Base-by-base conservation (phyloP, 2,888 invertebrate genomes). In the Trichogramma evanescens region DNA sequence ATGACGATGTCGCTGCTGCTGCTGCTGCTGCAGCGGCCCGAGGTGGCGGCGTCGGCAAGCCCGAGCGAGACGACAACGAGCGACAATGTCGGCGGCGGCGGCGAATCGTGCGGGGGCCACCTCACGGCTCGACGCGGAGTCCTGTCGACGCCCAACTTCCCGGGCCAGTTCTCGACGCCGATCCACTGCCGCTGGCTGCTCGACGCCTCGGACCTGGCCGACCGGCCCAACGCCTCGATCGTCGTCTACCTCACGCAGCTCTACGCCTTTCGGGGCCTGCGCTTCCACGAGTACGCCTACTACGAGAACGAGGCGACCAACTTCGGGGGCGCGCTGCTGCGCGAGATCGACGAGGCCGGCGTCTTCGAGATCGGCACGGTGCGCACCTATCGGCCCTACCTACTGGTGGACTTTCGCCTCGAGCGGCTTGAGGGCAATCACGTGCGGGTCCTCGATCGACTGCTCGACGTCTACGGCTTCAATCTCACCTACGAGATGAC, bases 401-500 rank as follows among this genome's bases (percentile, higher is more conserved):
- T 94, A 65, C 90, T 92, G 60, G 84, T 95, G 64, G 89, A 89
- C 66, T 85, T 95, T 69, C 80, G 83, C 50, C 82, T 93, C 69
- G 82, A 86, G 67, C 81, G 86, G 39, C 79, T 89, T 62, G 90
- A 91, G 73, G 90, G 91, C 6, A 89, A 90, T 42, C 93, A 95
- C 79, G 81, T 94, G 59, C 82, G 95, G 5, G 93, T 92, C 0
- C 80, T 92, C 65, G 86, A 89, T 72, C 86, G 88, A 58, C 82
- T 94, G 42, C 81, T 94, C 63, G 88, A 93, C 64, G 91, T 93
- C 48, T 93, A 89, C 74, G 95, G 95, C 9, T 94, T 95, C 80
- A 95, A 95, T 80, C 86, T 94, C 70, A 95, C 94, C 40, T 95
- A 94, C 75, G 91, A 93, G 73, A 87, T 93, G 67, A 78, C 82